Evolutionary conservation across 2,113 vertebrate genomes (phyloP).

Genomic region (Grantiella picta): DNA sequence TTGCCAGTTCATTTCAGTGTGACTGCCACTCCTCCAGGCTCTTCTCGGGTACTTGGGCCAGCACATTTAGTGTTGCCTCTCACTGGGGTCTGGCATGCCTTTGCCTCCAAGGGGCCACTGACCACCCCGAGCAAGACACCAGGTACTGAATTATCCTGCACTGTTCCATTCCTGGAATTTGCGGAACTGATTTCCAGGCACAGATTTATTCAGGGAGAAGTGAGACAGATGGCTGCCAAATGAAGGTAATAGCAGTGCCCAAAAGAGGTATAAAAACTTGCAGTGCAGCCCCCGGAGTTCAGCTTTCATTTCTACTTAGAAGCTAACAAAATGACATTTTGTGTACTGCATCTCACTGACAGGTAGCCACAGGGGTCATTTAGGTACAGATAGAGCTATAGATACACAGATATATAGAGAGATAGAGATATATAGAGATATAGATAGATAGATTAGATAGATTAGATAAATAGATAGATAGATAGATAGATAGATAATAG

Average conservation of each 20-base stretch:
- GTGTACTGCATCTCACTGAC: background rate
- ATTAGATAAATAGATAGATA: background rate
- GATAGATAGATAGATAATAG: background rate
- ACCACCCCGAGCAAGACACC: background rate
- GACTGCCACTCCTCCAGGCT: background rate
- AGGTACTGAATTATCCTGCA: background rate
- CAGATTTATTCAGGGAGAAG: background rate
- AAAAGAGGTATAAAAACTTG: background rate
- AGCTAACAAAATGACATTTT: background rate
- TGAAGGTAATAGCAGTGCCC: background rate
- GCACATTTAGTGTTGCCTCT: background rate
- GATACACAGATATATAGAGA: background rate
- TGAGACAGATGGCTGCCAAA: background rate
- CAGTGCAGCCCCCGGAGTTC: background rate
- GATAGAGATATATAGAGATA: background rate
- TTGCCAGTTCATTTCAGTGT: background rate
- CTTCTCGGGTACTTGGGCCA: background rate
- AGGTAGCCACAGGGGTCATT: background rate
- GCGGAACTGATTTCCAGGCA: background rate
- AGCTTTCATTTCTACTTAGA: background rate
- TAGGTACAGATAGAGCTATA: background rate
- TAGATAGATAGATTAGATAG: background rate
- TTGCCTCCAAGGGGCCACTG: background rate
- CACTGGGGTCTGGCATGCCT: rapidly evolving
- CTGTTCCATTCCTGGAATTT: background rate